A percentile compares a stretch with the other conserved stretches of the same genome.
phyloP scores from a whole-genome alignment of 2,888 invertebrate genomes.

The Coecobrya sp. region DNA sequence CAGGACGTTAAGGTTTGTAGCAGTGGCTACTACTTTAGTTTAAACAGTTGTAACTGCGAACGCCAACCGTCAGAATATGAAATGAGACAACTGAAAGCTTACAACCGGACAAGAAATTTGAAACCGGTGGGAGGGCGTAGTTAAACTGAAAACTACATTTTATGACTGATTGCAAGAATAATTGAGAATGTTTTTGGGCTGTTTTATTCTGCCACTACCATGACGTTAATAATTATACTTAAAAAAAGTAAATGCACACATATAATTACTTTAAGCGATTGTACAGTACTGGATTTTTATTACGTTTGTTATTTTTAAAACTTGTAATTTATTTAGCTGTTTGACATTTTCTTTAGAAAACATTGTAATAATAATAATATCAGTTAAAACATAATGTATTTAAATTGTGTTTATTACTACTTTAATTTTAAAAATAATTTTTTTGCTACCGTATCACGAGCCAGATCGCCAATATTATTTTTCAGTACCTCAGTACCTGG shows the following conservation, averaged over 20 bases:
- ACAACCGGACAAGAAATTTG: neutral
- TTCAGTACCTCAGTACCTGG: too few species aligned
- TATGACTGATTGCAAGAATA: neutral
- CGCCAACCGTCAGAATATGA: neutral
- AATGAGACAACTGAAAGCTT: neutral
- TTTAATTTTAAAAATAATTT: too few species aligned
- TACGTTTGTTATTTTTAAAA: too few species aligned
- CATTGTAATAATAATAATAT: too few species aligned
- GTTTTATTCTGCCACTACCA: neutral
- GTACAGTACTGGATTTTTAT: too few species aligned
- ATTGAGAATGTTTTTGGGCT: neutral
- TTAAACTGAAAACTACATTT: neutral
- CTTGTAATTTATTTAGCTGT: too few species aligned
- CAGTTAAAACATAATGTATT: too few species aligned
- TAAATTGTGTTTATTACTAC: too few species aligned
- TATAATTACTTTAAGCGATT: too few species aligned
- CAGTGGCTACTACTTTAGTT: slow-evolving; percentile 75
- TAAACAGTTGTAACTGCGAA: slow-evolving; percentile 79
- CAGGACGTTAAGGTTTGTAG: slow-evolving; percentile 79
- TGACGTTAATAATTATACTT: neutral
- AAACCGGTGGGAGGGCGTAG: neutral
- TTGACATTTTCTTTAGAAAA: too few species aligned
- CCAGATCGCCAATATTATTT: too few species aligned
- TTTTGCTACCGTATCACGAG: too few species aligned
- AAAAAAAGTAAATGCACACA: neutral